These are phyloP conservation scores for Corydoras sp. DNA, from an alignment of 2,113 vertebrate species.

Conservation along the genomic window DNA sequence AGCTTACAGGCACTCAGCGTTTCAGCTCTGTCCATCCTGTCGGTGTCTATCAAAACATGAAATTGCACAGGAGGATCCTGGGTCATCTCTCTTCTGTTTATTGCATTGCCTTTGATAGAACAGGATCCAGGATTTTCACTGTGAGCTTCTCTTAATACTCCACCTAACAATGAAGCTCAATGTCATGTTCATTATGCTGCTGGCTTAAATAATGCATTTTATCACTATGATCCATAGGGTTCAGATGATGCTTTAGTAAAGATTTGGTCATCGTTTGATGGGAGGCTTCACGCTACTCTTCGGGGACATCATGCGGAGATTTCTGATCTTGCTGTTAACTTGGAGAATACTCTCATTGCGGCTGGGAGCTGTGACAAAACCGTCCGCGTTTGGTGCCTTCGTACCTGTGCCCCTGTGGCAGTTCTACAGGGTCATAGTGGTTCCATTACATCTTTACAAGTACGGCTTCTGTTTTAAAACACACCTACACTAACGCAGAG, in stretches of 20 bases:
- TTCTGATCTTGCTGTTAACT: conserved; percentile 94
- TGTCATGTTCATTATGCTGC: no score
- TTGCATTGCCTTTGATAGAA: conserved; percentile 95
- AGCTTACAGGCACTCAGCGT: conserved; percentile 80
- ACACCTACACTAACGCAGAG: not conserved
- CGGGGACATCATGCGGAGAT: conserved; percentile 96
- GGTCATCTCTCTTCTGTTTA: conserved; percentile 98
- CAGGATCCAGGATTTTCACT: conserved; percentile 95
- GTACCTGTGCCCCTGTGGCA: conserved; percentile 91
- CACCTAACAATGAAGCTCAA: no score
- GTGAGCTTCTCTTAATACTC: conserved; percentile 65
- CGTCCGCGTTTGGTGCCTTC: conserved; percentile 93
- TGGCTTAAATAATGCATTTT: not conserved
- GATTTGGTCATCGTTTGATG: conserved; percentile 95
- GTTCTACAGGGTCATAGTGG: conserved; percentile 94
- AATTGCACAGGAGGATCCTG: conserved; percentile 90
- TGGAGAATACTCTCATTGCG: conserved; percentile 93
- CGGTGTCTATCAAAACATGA: conserved; percentile 87
- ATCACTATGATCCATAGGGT: conserved; percentile 65
- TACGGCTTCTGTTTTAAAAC: conserved; percentile 47
- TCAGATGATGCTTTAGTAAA: conserved; percentile 98
- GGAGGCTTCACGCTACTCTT: conserved; percentile 84
- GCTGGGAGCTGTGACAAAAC: conserved; percentile 97
- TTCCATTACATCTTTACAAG: conserved; percentile 95
- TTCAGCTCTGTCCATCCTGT: conserved; percentile 84